These are phyloP conservation scores for Blastobasis lacticolella DNA, from an alignment of 2,888 invertebrate species.

Conservation along the genomic window DNA sequence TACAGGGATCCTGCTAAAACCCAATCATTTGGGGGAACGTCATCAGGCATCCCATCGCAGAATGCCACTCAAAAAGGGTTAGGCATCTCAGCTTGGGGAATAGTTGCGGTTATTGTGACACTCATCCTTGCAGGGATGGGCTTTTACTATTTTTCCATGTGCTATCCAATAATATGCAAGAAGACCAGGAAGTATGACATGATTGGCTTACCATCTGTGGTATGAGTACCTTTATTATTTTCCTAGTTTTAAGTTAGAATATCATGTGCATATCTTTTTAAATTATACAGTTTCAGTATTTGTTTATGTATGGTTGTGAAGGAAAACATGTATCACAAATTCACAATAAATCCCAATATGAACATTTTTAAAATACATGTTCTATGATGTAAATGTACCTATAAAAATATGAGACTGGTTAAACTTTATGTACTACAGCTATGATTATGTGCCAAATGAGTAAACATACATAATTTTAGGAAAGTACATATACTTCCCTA, in stretches of 20 bases:
- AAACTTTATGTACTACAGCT: too few species aligned
- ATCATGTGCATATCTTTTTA: conserved; percentile 2
- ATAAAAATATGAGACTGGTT: too few species aligned
- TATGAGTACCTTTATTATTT: conserved; percentile 14
- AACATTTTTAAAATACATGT: too few species aligned
- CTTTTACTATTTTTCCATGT: conserved; percentile 78
- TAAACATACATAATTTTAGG: too few species aligned
- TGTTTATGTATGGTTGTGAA: too few species aligned
- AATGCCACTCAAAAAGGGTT: conserved; percentile 42
- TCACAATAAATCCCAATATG: too few species aligned
- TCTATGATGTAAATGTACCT: too few species aligned
- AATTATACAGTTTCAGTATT: too few species aligned
- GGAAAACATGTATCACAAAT: too few species aligned
- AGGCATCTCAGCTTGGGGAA: conserved; percentile 79
- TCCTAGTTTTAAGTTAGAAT: background rate
- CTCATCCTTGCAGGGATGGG: conserved; percentile 67
- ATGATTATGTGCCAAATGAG: too few species aligned
- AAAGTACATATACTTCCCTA: too few species aligned
- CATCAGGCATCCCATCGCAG: conserved; percentile 35
- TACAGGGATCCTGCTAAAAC: conserved; percentile 24
- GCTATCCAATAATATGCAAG: conserved; percentile 78
- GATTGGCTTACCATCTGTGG: conserved; percentile 64
- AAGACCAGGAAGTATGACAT: conserved; percentile 72
- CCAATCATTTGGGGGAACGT: conserved; percentile 33
- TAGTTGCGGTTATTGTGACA: conserved; percentile 69